phyloP scores from a whole-genome alignment of 2,113 vertebrate genomes.

The Mellivora capensis region DNA sequence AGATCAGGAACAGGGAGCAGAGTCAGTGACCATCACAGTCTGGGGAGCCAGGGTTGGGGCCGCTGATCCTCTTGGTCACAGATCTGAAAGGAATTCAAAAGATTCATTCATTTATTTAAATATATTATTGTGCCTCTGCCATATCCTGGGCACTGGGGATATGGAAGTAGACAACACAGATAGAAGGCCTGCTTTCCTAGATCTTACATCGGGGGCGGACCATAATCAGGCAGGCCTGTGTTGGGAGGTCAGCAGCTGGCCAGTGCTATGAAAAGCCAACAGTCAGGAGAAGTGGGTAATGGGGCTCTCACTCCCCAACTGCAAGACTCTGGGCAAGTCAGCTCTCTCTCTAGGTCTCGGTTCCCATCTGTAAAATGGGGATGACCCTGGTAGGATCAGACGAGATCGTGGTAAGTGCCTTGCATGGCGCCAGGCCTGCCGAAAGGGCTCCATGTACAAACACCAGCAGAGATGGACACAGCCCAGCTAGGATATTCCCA shows the following conservation, averaged over 20 bases:
- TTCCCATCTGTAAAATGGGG: neutral
- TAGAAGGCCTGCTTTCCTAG: neutral
- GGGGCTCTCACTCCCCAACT: rapidly evolving
- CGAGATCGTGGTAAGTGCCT: neutral
- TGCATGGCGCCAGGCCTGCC: rapidly evolving
- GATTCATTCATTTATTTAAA: neutral
- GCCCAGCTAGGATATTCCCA: neutral
- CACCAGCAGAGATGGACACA: neutral
- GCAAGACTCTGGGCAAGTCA: neutral
- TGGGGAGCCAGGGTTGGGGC: neutral
- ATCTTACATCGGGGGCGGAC: rapidly evolving
- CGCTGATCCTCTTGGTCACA: neutral
- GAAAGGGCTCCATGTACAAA: neutral
- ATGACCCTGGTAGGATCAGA: neutral
- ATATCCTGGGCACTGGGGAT: neutral
- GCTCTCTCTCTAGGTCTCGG: neutral
- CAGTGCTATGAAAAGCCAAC: neutral
- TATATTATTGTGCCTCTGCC: neutral
- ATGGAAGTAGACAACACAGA: neutral
- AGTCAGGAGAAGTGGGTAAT: neutral
- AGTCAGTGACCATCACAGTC: neutral
- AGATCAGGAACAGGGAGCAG: neutral
- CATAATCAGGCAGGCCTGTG: neutral
- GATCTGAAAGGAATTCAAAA: neutral
- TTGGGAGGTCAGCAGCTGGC: neutral